Percentiles rank a stretch among this genome's conserved stretches.
Conservation (phyloP, 2,797 vertebrate species). For the Pteronotus mesoamericanus region DNA sequence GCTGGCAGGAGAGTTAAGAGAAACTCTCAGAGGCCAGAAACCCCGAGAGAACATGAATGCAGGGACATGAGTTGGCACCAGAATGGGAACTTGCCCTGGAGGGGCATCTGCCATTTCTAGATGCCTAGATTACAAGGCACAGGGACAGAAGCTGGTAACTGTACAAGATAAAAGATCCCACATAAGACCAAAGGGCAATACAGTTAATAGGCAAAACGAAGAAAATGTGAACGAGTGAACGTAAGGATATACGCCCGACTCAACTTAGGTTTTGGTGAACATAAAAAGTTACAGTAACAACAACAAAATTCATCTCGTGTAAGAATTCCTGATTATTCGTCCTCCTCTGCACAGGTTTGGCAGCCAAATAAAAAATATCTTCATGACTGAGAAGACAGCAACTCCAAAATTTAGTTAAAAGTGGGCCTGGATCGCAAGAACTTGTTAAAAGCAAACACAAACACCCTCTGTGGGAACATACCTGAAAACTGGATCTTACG, state of each 20-base stretch:
- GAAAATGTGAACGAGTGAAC: background rate
- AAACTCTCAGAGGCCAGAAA: background rate
- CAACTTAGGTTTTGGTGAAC: background rate
- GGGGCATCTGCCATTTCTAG: background rate
- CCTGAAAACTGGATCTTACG: background rate
- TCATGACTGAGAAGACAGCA: background rate
- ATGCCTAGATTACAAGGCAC: background rate
- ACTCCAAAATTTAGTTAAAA: background rate
- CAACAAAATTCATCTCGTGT: background rate
- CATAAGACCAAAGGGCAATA: background rate
- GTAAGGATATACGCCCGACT: rapidly evolving
- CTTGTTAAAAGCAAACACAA: background rate
- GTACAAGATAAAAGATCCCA: background rate
- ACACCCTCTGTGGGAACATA: background rate
- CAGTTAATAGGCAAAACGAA: background rate
- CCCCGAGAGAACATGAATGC: background rate
- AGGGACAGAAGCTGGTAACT: background rate
- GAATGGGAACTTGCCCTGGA: background rate
- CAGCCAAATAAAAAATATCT: background rate
- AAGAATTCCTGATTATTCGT: background rate
- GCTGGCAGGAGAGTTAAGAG: background rate
- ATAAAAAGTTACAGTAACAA: background rate
- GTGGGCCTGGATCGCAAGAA: no score
- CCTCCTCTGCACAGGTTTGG: background rate
- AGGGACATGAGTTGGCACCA: background rate